phyloP scores from a whole-genome alignment of 1,140 invertebrate genomes.

The Heliconius hewitsoni region DNA sequence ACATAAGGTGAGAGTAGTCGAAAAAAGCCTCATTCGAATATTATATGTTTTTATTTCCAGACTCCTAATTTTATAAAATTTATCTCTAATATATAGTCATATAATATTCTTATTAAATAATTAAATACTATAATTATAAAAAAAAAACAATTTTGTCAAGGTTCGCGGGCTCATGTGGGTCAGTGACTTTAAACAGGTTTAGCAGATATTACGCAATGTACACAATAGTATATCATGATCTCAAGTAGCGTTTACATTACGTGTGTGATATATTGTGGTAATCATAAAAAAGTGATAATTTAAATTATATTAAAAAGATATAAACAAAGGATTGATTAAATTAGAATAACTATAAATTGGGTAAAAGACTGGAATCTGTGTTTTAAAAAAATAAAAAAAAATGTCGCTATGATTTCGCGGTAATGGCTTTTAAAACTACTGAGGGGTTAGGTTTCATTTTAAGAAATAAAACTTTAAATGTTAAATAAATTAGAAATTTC shows the following conservation, averaged over 20 bases:
- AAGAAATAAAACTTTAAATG: conserved; percentile 7
- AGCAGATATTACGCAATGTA: conserved; percentile 22
- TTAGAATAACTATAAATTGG: not conserved
- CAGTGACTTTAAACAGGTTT: conserved; percentile 24
- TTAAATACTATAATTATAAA: not conserved
- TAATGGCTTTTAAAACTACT: not conserved
- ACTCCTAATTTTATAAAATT: not conserved
- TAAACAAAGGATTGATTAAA: not conserved
- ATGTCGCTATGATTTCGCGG: not conserved
- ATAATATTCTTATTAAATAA: conserved; percentile 8
- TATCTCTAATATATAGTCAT: not conserved
- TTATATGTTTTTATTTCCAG: not conserved
- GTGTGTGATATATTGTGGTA: not conserved
- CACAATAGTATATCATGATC: conserved; percentile 18
- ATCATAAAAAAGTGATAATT: not conserved
- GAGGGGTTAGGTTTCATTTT: not conserved
- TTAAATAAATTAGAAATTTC: conserved; percentile 13
- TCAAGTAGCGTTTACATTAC: not conserved
- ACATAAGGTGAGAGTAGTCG: not conserved
- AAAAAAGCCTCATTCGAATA: not conserved
- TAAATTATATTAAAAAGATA: not conserved
- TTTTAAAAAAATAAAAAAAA: not conserved
- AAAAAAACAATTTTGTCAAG: conserved; percentile 18
- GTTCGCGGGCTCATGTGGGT: conserved; percentile 18
- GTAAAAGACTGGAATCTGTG: not conserved